Percentiles rank a stretch among this genome's conserved stretches.
Evolutionary conservation across 2,888 invertebrate species (phyloP).

Genomic region (Epistrophella euchroma): DNA sequence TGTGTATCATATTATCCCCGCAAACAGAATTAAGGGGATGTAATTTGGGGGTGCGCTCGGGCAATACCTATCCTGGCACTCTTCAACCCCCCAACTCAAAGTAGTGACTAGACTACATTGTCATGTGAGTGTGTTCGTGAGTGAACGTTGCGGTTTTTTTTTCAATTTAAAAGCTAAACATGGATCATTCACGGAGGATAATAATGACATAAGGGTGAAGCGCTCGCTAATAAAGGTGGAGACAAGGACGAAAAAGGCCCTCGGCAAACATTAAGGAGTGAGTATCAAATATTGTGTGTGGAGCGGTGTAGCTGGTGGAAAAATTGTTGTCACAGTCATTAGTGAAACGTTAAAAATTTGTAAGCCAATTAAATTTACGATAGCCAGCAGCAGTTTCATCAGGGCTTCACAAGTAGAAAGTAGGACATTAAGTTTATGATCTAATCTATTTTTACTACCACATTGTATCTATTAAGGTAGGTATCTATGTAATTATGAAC

Average conservation of each 20-base stretch:
- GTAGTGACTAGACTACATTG: conserved; percentile 11
- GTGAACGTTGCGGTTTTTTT: conserved; percentile 61
- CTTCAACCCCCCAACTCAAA: conserved; percentile 1
- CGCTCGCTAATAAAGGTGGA: conserved; percentile 57
- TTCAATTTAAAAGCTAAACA: conserved; percentile 73
- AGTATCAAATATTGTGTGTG: conserved; percentile 31
- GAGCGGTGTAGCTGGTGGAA: conserved; percentile 52
- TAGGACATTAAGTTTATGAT: conserved; percentile 58
- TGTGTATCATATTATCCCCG: conserved; percentile 45
- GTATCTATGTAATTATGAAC: conserved; percentile 35
- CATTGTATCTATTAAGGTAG: not conserved
- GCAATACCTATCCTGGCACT: conserved; percentile 42
- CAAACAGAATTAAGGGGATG: conserved; percentile 25
- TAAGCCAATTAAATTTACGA: conserved; percentile 69
- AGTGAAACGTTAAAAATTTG: conserved; percentile 71
- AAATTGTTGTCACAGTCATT: conserved; percentile 73
- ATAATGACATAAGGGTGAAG: conserved; percentile 74
- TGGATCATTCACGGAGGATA: conserved; percentile 64
- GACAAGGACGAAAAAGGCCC: conserved; percentile 10
- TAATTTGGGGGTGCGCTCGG: conserved; percentile 58
- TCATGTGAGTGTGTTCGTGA: conserved; percentile 18
- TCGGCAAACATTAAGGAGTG: conserved; percentile 61
- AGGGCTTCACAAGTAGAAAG: conserved; percentile 46
- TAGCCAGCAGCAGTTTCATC: conserved; percentile 8
- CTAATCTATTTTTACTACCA: conserved; percentile 38